Conservation (phyloP, 2,797 vertebrate genomes). For the Mycteria americana region DNA sequence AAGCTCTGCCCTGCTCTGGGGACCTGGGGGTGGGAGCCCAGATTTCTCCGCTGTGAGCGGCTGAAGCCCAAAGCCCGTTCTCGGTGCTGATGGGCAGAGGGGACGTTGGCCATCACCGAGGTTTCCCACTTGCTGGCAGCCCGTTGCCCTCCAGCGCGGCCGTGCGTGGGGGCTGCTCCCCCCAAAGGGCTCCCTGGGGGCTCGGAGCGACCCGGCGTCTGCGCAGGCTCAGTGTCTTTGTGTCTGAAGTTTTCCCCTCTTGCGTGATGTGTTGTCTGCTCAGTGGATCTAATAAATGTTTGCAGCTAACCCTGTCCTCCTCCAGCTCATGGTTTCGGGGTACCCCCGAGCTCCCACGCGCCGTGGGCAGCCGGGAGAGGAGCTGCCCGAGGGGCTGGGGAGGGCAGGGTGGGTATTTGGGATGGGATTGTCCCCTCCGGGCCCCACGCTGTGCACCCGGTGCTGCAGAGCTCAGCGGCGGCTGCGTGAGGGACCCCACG, state of each 20-base stretch:
- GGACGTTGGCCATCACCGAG: accelerated
- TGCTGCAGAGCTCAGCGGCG: neutral
- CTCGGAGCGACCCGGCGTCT: accelerated
- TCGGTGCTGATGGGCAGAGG: neutral
- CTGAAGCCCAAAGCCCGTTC: neutral
- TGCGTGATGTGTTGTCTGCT: neutral
- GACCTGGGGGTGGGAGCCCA: neutral
- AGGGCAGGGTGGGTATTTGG: neutral
- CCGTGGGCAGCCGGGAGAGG: accelerated
- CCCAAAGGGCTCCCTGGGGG: neutral
- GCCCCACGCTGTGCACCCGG: accelerated
- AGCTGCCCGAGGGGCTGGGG: neutral
- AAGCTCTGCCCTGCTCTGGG: neutral
- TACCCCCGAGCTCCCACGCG: accelerated
- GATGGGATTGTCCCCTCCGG: neutral
- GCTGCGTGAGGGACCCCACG: accelerated
- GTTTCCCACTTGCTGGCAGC: neutral
- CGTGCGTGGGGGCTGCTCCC: accelerated
- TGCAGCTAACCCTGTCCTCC: neutral
- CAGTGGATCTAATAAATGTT: conserved; percentile 56
- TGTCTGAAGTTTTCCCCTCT: neutral
- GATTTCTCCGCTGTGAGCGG: accelerated
- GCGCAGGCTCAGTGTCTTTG: neutral
- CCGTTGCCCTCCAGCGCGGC: accelerated
- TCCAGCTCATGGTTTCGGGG: neutral